These are phyloP conservation scores for Agrochola macilenta DNA, from an alignment of 2,888 invertebrate genomes.

Conservation along the genomic window DNA sequence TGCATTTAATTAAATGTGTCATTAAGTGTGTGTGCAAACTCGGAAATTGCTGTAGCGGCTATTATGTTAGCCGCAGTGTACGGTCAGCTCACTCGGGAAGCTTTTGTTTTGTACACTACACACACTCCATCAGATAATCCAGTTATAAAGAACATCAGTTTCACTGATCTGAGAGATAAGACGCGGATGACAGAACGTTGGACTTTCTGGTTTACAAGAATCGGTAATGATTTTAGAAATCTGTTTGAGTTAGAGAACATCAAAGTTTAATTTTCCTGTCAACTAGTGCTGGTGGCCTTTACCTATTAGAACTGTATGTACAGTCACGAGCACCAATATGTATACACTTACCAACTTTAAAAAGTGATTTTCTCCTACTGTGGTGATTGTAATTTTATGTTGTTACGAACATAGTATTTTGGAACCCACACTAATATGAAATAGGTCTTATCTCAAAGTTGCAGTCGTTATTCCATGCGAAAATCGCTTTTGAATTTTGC, in stretches of 20 bases:
- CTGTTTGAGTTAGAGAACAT: constrained; percentile 5
- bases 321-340: no score
- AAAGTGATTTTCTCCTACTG: no score
- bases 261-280: constrained; percentile 16
- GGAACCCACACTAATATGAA: no score
- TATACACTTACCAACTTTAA: no score
- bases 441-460: no score
- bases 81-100: constrained; percentile 22
- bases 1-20: constrained; percentile 46
- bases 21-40: constrained; percentile 26
- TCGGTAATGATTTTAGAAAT: constrained; percentile 12
- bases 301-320: constrained; percentile 1
- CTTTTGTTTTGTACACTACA: constrained; percentile 19
- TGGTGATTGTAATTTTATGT: no score
- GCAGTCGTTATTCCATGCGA: no score
- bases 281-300: constrained; percentile 3
- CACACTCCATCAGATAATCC: constrained; percentile 10
- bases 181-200: neutral
- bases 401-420: no score
- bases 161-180: neutral
- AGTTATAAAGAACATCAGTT: constrained; percentile 18
- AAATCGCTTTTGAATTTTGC: no score
- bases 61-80: constrained; percentile 8
- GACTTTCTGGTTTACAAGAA: constrained; percentile 7
- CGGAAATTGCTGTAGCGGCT: constrained; percentile 34